Percentiles rank a stretch among this genome's conserved stretches.
Conservation (phyloP, 1,140 invertebrate species). For the Drosophila tristis region DNA sequence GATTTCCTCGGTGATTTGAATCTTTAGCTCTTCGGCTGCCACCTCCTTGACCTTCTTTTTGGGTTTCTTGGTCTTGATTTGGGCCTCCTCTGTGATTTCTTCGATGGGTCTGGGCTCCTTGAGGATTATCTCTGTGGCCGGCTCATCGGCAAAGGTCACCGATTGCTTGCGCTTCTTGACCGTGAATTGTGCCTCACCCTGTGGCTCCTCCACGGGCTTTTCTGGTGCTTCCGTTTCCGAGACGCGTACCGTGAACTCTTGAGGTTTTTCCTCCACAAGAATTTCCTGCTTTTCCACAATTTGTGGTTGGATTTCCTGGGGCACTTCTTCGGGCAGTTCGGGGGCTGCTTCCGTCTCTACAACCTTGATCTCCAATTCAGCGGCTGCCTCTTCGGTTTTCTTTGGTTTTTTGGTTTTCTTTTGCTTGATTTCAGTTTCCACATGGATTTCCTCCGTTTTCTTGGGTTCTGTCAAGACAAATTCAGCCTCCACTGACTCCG, state of each 20-base stretch:
- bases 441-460: conserved; percentile 68
- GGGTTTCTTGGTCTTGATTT: conserved; percentile 77
- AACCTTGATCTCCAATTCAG: conserved; percentile 63
- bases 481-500: conserved; percentile 57
- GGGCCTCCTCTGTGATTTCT: conserved; percentile 64
- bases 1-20: conserved; percentile 56
- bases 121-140: conserved; percentile 70
- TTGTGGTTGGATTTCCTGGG: conserved; percentile 27
- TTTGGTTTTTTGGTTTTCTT: conserved; percentile 84
- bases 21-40: conserved; percentile 65
- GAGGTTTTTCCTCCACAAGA: conserved; percentile 40
- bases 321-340: conserved; percentile 36
- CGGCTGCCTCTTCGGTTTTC: conserved; percentile 75
- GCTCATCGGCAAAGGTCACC: conserved; percentile 54
- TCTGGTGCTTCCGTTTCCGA: conserved; percentile 32
- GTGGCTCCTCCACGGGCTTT: conserved; percentile 35
- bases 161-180: conserved; percentile 65
- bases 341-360: conserved; percentile 47
- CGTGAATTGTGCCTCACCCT: conserved; percentile 51
- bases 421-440: conserved; percentile 67
- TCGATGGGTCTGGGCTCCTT: conserved; percentile 66
- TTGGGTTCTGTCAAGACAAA: conserved; percentile 69
- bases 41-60: conserved; percentile 74
- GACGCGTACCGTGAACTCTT: conserved; percentile 38
- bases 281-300: conserved; percentile 29